Percentiles rank a stretch among this genome's conserved stretches.
Conservation (phyloP, 2,888 invertebrate genomes). For the Operophtera brumata region DNA sequence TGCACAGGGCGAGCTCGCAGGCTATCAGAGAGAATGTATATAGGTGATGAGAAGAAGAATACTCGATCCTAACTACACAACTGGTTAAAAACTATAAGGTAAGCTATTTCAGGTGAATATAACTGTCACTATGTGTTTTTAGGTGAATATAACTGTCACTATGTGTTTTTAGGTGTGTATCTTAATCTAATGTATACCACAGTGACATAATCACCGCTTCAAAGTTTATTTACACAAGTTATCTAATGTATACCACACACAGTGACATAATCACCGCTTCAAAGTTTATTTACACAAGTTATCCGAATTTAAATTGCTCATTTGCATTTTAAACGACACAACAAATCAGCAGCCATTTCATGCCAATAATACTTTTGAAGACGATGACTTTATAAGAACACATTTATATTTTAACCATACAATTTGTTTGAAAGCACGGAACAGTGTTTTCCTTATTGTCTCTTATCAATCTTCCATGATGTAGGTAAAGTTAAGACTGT, state of each 20-base stretch:
- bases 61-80: no score
- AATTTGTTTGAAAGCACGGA: no score
- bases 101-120: not conserved
- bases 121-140: not conserved
- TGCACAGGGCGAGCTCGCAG: not conserved
- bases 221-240: no score
- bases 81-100: no score
- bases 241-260: not conserved
- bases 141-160: no score
- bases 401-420: not conserved
- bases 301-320: slow-evolving; percentile 26
- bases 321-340: slow-evolving; percentile 22
- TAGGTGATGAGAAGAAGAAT: no score
- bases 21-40: not conserved
- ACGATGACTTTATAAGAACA: not conserved
- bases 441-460: no score
- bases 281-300: slow-evolving; percentile 24
- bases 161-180: no score
- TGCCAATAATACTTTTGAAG: not conserved
- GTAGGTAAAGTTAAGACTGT: no score
- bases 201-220: no score
- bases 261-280: slow-evolving; percentile 18
- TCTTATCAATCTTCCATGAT: no score
- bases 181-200: no score
- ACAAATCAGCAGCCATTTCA: slow-evolving; percentile 6